Conservation (phyloP, 1,140 invertebrate species). For the Pogonomyrmex barbatus region DNA sequence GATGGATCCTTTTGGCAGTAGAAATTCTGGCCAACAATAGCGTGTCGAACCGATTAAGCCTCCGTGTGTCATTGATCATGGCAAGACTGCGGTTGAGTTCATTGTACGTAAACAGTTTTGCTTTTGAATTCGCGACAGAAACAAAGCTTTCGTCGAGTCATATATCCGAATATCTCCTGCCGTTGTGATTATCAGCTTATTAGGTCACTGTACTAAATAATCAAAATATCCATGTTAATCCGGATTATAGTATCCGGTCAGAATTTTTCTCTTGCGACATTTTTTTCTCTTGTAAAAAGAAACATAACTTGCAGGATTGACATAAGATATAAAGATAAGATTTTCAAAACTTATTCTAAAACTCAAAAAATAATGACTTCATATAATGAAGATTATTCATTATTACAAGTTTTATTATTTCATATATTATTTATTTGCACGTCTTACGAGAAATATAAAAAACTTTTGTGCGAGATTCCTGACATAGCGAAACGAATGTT, state of each 20-base stretch:
- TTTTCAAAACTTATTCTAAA: neutral
- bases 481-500: neutral
- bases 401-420: neutral
- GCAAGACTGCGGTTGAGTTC: constrained; percentile 54
- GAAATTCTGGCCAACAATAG: constrained; percentile 18
- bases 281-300: neutral
- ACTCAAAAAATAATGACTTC: constrained; percentile 28
- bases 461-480: neutral
- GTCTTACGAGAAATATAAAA: neutral
- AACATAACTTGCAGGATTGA: neutral
- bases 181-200: constrained; percentile 15
- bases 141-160: constrained; percentile 59
- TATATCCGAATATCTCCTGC: neutral
- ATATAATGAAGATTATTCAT: neutral
- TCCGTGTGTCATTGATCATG: constrained; percentile 66
- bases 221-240: constrained; percentile 21
- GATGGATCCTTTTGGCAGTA: constrained; percentile 55
- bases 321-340: neutral
- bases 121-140: constrained; percentile 4
- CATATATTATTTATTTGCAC: neutral
- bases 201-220: constrained; percentile 64
- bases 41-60: constrained; percentile 60
- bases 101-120: constrained; percentile 57
- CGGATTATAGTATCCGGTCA: constrained; percentile 5
- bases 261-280: neutral